Conservation (phyloP, 1,140 invertebrate genomes). For the Leguminivora glycinivorella region DNA sequence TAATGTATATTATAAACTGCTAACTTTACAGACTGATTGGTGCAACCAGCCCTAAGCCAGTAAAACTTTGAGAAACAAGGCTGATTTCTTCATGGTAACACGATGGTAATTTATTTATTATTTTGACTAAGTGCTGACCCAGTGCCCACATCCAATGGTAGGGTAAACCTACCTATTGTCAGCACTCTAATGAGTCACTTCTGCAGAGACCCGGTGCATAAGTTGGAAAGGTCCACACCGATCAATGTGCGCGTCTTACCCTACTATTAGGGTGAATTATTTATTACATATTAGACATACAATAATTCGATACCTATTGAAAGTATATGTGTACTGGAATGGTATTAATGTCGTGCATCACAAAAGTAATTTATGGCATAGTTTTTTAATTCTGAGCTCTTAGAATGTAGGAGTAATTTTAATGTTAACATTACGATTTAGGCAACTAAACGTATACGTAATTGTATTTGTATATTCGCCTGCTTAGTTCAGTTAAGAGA, state of each 20-base stretch:
- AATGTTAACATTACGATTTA: slow-evolving; percentile 21
- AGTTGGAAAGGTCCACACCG: neutral
- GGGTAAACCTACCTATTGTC: neutral
- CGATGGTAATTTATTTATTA: slow-evolving; percentile 1
- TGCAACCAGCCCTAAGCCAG: neutral
- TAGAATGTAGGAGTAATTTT: slow-evolving; percentile 25
- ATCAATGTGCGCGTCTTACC: neutral
- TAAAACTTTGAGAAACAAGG: neutral
- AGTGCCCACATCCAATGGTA: neutral
- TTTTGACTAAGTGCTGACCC: neutral
- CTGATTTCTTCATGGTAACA: neutral
- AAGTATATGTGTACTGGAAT: neutral
- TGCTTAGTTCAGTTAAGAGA: slow-evolving; percentile 12
- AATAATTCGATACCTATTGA: neutral
- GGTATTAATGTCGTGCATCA: slow-evolving; percentile 8
- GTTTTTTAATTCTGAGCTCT: slow-evolving; percentile 14
- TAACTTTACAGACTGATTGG: too few relatives aligned
- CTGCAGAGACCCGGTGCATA: too few relatives aligned
- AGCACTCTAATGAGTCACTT: neutral
- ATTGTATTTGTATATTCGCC: slow-evolving; percentile 25
- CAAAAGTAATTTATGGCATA: slow-evolving; percentile 12
- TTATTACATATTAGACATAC: neutral
- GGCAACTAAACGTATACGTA: slow-evolving; percentile 1
- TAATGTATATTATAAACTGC: too few relatives aligned
- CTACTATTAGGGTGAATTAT: neutral